These are phyloP conservation scores for Xanthorhoe spadicearia DNA, from an alignment of 2,888 invertebrate genomes.

Conservation along the genomic window DNA sequence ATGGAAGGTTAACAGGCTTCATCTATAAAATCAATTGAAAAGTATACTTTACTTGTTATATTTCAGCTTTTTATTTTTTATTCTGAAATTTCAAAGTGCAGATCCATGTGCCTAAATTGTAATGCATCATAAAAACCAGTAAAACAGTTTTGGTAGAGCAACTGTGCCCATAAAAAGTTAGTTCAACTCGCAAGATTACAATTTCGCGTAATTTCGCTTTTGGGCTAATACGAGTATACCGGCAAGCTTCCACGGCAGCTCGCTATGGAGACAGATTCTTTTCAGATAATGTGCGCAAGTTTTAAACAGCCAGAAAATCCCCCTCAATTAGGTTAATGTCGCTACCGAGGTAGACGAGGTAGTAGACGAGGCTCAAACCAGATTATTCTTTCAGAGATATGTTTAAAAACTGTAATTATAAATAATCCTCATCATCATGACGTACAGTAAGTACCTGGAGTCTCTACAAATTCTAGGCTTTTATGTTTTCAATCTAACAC, in stretches of 20 bases:
- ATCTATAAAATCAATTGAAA: slow-evolving; percentile 35
- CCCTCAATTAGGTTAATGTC: slow-evolving; percentile 21
- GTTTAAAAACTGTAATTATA: background rate
- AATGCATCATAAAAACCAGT: background rate
- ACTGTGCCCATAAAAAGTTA: slow-evolving; percentile 41
- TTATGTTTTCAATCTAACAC: too few species aligned
- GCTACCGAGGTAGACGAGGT: too few species aligned
- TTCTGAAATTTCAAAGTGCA: background rate
- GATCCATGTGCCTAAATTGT: background rate
- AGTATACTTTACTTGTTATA: slow-evolving; percentile 12
- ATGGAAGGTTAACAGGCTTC: slow-evolving; percentile 36
- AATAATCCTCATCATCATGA: background rate
- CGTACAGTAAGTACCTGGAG: too few species aligned
- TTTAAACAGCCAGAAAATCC: slow-evolving; percentile 41
- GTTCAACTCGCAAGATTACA: slow-evolving; percentile 64
- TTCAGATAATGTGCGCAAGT: slow-evolving; percentile 52
- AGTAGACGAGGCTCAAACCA: slow-evolving; percentile 7
- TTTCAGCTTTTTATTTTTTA: background rate
- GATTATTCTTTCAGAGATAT: background rate
- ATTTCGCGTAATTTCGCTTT: slow-evolving; percentile 66
- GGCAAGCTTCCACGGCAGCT: slow-evolving; percentile 46
- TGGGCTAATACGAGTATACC: slow-evolving; percentile 59
- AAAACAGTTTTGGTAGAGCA: slow-evolving; percentile 5
- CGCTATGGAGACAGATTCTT: slow-evolving; percentile 53
- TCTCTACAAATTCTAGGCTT: too few species aligned